phyloP scores from a whole-genome alignment of 64 coral and sea anemone genomes.

The Pocillopora damicornis region DNA sequence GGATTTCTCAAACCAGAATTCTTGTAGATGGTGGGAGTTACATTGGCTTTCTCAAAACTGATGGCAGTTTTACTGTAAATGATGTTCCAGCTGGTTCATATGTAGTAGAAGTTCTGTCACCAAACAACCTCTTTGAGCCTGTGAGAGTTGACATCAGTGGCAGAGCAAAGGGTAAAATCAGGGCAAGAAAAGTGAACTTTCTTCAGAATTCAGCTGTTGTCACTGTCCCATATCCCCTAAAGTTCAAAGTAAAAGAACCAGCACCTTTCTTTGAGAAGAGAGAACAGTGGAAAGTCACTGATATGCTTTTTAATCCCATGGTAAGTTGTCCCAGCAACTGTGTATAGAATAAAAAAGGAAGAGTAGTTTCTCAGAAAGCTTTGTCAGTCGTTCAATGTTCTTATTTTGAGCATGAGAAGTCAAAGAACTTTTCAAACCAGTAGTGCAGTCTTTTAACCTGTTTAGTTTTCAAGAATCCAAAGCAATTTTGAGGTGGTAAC shows the following conservation, averaged over 20 bases:
- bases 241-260: conserved; percentile 82
- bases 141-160: conserved; percentile 95
- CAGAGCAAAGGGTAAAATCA: conserved; percentile 88
- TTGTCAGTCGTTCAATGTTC: too few species aligned
- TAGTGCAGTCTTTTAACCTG: too few species aligned
- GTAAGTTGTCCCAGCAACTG: conserved; percentile 36
- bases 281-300: conserved; percentile 88
- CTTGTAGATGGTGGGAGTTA: conserved; percentile 83
- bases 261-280: conserved; percentile 98
- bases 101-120: conserved; percentile 91
- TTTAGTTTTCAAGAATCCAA: background rate
- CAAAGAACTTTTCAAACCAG: too few species aligned
- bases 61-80: conserved; percentile 86
- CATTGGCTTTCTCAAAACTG: conserved; percentile 83
- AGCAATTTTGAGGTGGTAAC: too few species aligned
- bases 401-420: too few species aligned
- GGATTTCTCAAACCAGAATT: conserved; percentile 90
- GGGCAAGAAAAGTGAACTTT: conserved; percentile 98
- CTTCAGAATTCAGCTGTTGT: conserved; percentile 97
- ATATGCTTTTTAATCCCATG: conserved; percentile 99
- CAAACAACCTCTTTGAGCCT: conserved; percentile 95
- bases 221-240: conserved; percentile 85
- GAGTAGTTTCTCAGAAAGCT: too few species aligned
- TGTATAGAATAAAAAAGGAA: too few species aligned
- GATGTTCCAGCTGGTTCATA: conserved; percentile 91